These are phyloP conservation scores for Mirounga angustirostris DNA, from an alignment of 2,113 vertebrate genomes.

Conservation along the genomic window DNA sequence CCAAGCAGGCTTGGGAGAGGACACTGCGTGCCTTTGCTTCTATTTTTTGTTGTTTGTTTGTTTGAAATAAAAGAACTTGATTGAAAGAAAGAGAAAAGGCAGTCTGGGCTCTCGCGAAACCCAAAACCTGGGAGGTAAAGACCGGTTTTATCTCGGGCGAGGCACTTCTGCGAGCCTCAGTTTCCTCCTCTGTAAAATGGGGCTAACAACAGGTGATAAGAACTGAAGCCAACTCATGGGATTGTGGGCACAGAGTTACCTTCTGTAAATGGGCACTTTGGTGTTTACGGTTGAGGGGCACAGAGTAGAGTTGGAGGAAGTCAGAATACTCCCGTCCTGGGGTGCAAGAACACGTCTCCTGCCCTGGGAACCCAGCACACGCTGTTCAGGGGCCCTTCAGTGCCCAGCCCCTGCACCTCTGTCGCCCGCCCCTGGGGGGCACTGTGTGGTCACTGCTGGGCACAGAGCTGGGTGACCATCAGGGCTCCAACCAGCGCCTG, in stretches of 20 bases:
- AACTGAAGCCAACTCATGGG: not conserved
- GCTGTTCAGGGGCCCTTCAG: not conserved
- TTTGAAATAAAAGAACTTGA: constrained; percentile 60
- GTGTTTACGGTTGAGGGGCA: not conserved
- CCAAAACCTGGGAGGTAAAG: not conserved
- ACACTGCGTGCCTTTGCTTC: not conserved
- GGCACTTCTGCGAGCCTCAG: not conserved
- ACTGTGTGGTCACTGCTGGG: not conserved
- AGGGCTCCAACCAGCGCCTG: not conserved
- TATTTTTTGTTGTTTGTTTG: not conserved
- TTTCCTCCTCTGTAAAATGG: not conserved
- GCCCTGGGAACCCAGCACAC: not conserved
- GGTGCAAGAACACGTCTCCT: not conserved
- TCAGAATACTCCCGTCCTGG: not conserved
- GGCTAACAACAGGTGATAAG: not conserved
- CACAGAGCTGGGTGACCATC: accelerated
- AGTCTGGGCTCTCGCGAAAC: not conserved
- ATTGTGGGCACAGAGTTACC: not conserved
- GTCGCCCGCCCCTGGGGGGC: not conserved
- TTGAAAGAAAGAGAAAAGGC: constrained; percentile 51
- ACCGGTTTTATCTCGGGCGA: not conserved
- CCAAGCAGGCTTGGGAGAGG: constrained; percentile 51
- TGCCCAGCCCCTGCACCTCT: not conserved
- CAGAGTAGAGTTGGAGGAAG: not conserved
- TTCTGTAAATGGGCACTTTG: not conserved